phyloP scores from a whole-genome alignment of 2,888 invertebrate genomes.

The Sisyra nigra region DNA sequence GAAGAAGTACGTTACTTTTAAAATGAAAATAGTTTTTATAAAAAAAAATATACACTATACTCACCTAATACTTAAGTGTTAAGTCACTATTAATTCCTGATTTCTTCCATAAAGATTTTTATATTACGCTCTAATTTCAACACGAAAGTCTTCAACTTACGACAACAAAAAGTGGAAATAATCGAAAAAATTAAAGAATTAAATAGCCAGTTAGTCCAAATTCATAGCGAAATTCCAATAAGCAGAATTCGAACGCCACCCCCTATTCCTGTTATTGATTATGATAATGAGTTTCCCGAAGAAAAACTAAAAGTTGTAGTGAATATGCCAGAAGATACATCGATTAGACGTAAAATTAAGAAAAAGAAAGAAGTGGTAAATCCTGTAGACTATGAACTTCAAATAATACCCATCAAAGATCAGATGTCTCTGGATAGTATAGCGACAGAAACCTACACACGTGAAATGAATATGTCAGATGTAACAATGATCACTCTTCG shows the following conservation, averaged over 20 bases:
- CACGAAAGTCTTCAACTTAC: constrained; percentile 24
- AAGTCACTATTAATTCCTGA: too few species aligned
- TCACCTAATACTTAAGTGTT: too few species aligned
- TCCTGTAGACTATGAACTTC: background rate
- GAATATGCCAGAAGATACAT: background rate
- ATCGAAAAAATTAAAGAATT: constrained; percentile 23
- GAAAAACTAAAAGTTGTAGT: constrained; percentile 31
- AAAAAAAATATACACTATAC: too few species aligned
- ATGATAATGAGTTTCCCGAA: constrained; percentile 40
- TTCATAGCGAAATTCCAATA: constrained; percentile 42
- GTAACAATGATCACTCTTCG: constrained; percentile 12
- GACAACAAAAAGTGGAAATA: constrained; percentile 27
- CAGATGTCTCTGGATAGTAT: constrained; percentile 2
- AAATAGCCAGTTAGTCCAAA: constrained; percentile 26
- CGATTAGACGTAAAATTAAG: background rate
- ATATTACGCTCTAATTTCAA: constrained; percentile 30
- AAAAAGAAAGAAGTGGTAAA: background rate
- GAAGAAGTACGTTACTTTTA: constrained; percentile 30
- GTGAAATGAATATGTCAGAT: constrained; percentile 10
- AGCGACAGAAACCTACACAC: constrained; percentile 9
- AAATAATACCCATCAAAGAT: constrained; percentile 7
- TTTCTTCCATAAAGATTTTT: too few species aligned
- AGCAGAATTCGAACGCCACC: constrained; percentile 29
- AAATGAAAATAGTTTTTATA: constrained; percentile 3
- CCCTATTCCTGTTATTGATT: constrained; percentile 29